phyloP scores from a whole-genome alignment of 2,797 vertebrate species.

The Margarornis squamiger region DNA sequence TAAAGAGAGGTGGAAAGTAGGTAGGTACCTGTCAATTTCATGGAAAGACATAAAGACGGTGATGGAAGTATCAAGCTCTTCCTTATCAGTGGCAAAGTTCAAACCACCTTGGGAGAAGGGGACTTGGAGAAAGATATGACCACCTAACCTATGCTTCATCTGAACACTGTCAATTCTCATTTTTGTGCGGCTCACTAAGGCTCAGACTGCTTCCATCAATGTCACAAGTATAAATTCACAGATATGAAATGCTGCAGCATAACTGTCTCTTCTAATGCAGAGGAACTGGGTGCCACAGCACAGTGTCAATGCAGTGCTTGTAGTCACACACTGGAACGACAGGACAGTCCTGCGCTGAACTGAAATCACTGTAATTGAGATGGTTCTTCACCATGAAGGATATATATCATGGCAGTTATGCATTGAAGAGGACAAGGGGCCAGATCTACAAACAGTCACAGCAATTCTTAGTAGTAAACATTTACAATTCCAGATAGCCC shows the following conservation, averaged over 20 bases:
- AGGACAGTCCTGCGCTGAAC: neutral
- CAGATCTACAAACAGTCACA: neutral
- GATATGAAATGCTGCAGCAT: neutral
- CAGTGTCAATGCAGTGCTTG: accelerated
- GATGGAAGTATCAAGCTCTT: neutral
- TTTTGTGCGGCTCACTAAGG: neutral
- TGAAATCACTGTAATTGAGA: neutral
- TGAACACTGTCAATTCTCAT: neutral
- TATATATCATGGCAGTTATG: neutral
- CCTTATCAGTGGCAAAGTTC: neutral
- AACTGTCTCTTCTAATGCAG: neutral
- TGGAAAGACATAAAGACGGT: neutral
- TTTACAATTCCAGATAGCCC: neutral
- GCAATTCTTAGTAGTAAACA: neutral
- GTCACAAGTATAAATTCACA: neutral
- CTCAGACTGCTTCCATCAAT: neutral
- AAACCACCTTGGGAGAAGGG: neutral
- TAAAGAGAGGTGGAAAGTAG: neutral
- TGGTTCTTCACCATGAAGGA: neutral
- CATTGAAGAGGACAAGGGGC: accelerated
- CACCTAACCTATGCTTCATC: neutral
- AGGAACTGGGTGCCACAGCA: neutral
- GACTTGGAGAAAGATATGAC: neutral
- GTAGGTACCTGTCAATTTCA: neutral
- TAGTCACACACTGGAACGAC: neutral